Evolutionary conservation across 2,113 vertebrate species (phyloP).

Genomic region (Bettongia penicillata): DNA sequence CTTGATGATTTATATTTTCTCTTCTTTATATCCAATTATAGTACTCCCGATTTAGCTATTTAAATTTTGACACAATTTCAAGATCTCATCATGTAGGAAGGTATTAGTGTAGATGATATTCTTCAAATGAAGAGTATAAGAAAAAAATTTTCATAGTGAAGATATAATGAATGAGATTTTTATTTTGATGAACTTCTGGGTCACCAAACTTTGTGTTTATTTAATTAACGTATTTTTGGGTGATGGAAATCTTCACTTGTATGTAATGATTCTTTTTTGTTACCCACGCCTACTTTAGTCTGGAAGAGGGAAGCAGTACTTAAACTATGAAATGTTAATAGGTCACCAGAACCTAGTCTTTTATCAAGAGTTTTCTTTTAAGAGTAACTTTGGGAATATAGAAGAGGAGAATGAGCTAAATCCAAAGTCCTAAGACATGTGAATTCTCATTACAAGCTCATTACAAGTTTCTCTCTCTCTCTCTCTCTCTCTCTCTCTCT

Average conservation of each 20-base stretch:
- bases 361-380: background rate
- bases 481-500: no score
- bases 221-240: background rate
- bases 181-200: background rate
- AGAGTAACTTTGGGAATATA: background rate
- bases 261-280: background rate
- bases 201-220: background rate
- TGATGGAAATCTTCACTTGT: background rate
- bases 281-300: background rate
- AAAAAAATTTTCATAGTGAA: background rate
- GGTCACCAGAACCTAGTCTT: no score
- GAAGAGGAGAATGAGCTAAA: background rate
- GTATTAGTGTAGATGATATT: background rate
- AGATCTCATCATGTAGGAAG: background rate
- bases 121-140: background rate
- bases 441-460: background rate
- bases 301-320: no score
- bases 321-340: background rate
- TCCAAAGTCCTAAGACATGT: background rate
- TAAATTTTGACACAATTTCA: background rate
- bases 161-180: background rate
- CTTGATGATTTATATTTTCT: background rate
- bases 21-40: background rate
- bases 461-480: background rate
- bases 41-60: background rate